Percentiles rank a stretch among this genome's conserved stretches.
These are phyloP conservation scores for Lymantria monacha DNA, from an alignment of 2,888 invertebrate species.

Conservation along the genomic window DNA sequence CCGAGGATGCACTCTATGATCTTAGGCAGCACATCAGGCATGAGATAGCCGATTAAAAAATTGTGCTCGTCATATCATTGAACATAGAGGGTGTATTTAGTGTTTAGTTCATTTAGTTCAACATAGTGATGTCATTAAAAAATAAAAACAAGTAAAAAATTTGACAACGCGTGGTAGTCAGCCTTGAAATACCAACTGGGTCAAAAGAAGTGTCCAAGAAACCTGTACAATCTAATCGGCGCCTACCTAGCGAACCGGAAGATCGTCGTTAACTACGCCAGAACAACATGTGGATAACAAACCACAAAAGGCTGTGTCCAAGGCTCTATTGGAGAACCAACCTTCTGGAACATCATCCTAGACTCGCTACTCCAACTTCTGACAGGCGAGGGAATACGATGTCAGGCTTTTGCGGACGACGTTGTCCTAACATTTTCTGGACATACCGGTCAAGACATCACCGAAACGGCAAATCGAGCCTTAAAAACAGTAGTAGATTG, in stretches of 20 bases:
- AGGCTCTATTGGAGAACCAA: too few relatives aligned
- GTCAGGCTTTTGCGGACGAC: too few relatives aligned
- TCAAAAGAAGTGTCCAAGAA: neutral
- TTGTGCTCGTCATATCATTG: neutral
- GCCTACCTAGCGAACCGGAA: neutral
- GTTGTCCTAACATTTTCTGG: too few relatives aligned
- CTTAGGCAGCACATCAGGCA: neutral
- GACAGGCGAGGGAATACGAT: too few relatives aligned
- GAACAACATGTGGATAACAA: neutral
- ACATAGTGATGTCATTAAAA: too few relatives aligned
- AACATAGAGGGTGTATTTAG: constrained; percentile 9
- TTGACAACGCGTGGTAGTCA: constrained; percentile 11
- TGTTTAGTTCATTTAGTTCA: too few relatives aligned
- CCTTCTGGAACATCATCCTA: too few relatives aligned
- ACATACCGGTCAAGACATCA: too few relatives aligned
- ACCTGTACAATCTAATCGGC: neutral
- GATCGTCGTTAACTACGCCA: neutral
- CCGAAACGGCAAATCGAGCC: too few relatives aligned
- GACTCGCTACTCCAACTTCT: too few relatives aligned
- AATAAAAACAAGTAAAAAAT: too few relatives aligned
- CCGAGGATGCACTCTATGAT: constrained; percentile 6
- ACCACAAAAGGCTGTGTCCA: constrained; percentile 3
- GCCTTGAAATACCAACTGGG: neutral
- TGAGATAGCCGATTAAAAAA: neutral
- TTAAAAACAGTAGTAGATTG: too few relatives aligned